A percentile compares a stretch with the other conserved stretches of the same genome.
Evolutionary conservation across 2,113 vertebrate species (phyloP).

Genomic region (Charina bottae): DNA sequence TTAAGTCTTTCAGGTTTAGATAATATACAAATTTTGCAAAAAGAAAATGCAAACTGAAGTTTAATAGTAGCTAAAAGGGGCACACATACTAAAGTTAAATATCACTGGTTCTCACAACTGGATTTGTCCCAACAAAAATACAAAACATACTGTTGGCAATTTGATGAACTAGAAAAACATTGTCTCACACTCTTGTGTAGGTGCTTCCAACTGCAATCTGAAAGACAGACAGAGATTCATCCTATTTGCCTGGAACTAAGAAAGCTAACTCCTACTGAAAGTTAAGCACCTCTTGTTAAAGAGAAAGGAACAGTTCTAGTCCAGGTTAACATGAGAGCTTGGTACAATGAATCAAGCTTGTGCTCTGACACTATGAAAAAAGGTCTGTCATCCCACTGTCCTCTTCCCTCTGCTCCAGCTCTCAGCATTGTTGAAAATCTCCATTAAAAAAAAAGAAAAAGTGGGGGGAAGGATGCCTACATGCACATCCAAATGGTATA

Average conservation of each 20-base stretch:
- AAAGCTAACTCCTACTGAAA: not conserved
- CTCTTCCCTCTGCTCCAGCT: too few species aligned
- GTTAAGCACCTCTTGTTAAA: not conserved
- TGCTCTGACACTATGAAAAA: too few species aligned
- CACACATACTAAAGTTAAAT: not conserved
- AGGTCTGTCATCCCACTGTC: not conserved
- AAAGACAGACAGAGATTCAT: not conserved
- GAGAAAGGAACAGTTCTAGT: not conserved
- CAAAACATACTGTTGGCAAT: not conserved
- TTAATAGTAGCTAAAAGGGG: not conserved
- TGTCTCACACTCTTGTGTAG: not conserved
- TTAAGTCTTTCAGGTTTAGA: not conserved
- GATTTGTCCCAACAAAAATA: not conserved
- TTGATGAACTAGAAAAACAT: not conserved
- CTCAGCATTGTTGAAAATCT: not conserved
- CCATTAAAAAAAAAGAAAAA: not conserved
- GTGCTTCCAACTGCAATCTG: not conserved
- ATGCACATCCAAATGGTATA: not conserved
- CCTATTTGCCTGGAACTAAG: not conserved
- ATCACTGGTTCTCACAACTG: not conserved
- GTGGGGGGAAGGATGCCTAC: not conserved
- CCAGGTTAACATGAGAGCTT: not conserved
- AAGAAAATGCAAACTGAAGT: not conserved
- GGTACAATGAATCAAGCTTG: not conserved
- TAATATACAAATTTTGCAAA: not conserved